Evolutionary conservation across 1,140 invertebrate genomes (phyloP).

Genomic region (Orius insidiosus): DNA sequence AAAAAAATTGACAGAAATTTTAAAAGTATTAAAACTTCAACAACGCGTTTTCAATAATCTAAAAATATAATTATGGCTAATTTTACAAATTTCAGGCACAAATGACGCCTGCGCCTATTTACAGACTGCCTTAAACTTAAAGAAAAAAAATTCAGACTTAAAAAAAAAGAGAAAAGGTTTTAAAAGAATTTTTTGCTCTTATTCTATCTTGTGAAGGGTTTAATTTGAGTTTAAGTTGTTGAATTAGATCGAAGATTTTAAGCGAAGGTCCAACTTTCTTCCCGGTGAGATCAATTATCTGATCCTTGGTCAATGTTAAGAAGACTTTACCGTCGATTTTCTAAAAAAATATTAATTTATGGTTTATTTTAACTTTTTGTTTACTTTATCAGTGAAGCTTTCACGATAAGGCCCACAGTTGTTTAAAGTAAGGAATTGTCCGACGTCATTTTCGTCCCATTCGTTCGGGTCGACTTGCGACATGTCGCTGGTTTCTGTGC

Average conservation of each 20-base stretch:
- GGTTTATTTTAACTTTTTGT: not conserved
- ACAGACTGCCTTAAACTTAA: too few species aligned
- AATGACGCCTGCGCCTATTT: too few species aligned
- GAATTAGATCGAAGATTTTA: conserved; percentile 82
- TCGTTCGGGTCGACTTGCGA: conserved; percentile 41
- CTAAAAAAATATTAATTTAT: conserved; percentile 25
- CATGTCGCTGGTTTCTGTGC: conserved; percentile 9
- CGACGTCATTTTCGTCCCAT: conserved; percentile 72
- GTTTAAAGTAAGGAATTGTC: conserved; percentile 71
- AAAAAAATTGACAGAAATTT: too few species aligned
- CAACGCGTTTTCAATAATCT: too few species aligned
- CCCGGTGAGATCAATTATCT: conserved; percentile 72
- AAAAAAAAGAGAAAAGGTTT: not conserved
- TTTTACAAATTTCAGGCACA: too few species aligned
- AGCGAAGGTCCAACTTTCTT: conserved; percentile 88
- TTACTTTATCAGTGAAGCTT: conserved; percentile 57
- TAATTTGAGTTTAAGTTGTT: conserved; percentile 67
- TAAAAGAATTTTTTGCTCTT: not conserved
- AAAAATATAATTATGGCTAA: too few species aligned
- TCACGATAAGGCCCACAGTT: conserved; percentile 79
- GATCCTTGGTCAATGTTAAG: conserved; percentile 66
- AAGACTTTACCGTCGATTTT: conserved; percentile 65
- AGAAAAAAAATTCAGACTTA: too few species aligned
- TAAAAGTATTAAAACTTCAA: too few species aligned
- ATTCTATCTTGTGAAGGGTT: conserved; percentile 45